Evolutionary conservation across 2,888 invertebrate species (phyloP), one percentile per base, ranked within the genome.

Genomic region (Xanthia icteritia): DNA sequence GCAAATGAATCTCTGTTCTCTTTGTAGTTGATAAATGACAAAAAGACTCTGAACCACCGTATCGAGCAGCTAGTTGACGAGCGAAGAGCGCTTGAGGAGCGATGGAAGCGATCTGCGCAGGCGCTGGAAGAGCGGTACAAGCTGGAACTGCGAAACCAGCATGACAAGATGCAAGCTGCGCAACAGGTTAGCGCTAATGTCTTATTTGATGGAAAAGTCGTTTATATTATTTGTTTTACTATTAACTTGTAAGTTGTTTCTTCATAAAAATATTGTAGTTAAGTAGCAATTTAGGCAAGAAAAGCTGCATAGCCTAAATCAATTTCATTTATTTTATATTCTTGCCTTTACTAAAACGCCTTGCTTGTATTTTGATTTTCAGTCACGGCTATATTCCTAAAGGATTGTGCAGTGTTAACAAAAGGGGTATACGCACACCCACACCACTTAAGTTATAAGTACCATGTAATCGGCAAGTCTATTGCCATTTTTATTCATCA

Each of bases 151-250:
- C 97, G 98, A 68, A 97, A 98, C 85, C 97, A 97, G 56, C 98
- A 98, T 91, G 98, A 98, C 91, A 98, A 98, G 88, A 98, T 98
- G 84, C 96, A 97, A 42, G 98, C 98, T 45, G 98, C 98, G 0
- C 98, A 99, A 91, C 98, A 98, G 94, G 93, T 97, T 71, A 4
- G 17, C 15, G 17, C 8, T 4, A 67, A 71, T 17, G 6, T 45
- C 17, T 11, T 45, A 31, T 64, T n/a, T 39, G 63, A 39, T n/a
- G 17, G 60, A 60, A 31, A 27, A 60, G 8, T 31, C 6, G 17
- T 60, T 60, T 31, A 27, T 31, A 17, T 17, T 31, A 31, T 58
- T 58, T 17, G 58, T 58, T 17, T 6, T 5, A 27, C 27, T 58
- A 58, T 2, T 58, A 6, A 31, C 15, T 60, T 60, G 27, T 27